A percentile compares a stretch with the other conserved stretches of the same genome.
Evolutionary conservation across 2,888 invertebrate genomes (phyloP).

Genomic region (Xestia sexstrigata): DNA sequence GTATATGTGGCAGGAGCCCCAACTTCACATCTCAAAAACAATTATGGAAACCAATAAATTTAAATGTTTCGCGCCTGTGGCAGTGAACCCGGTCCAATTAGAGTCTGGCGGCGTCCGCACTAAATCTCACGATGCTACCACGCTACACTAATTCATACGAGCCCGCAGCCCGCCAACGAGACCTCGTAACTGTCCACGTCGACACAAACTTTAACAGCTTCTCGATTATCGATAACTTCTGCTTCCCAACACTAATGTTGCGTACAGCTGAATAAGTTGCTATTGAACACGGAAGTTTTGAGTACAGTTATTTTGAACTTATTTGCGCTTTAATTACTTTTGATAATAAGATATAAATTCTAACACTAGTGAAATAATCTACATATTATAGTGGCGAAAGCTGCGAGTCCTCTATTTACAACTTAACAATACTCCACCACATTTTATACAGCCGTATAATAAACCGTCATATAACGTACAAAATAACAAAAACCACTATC

Average conservation of each 20-base stretch:
- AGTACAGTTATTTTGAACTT: constrained; percentile 37
- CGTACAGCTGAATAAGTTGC: constrained; percentile 57
- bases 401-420: constrained; percentile 37
- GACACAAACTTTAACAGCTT: constrained; percentile 84
- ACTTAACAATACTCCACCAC: constrained; percentile 55
- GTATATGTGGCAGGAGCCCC: constrained; percentile 76
- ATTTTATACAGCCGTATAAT: constrained; percentile 57
- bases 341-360: not conserved
- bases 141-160: constrained; percentile 90
- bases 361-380: not conserved
- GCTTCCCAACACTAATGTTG: constrained; percentile 74
- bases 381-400: constrained; percentile 20
- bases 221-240: constrained; percentile 82
- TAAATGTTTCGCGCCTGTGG: constrained; percentile 86
- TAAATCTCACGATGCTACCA: constrained; percentile 89
- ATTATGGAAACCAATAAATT: constrained; percentile 89
- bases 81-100: constrained; percentile 88
- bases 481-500: constrained; percentile 61
- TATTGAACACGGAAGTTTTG: constrained; percentile 54
- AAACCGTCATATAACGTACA: constrained; percentile 49
- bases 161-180: constrained; percentile 83
- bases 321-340: constrained; percentile 26
- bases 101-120: constrained; percentile 83
- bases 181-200: constrained; percentile 83
- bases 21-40: constrained; percentile 85